These are phyloP conservation scores for Blastobasis lacticolella DNA, from an alignment of 2,888 invertebrate species.

Conservation along the genomic window DNA sequence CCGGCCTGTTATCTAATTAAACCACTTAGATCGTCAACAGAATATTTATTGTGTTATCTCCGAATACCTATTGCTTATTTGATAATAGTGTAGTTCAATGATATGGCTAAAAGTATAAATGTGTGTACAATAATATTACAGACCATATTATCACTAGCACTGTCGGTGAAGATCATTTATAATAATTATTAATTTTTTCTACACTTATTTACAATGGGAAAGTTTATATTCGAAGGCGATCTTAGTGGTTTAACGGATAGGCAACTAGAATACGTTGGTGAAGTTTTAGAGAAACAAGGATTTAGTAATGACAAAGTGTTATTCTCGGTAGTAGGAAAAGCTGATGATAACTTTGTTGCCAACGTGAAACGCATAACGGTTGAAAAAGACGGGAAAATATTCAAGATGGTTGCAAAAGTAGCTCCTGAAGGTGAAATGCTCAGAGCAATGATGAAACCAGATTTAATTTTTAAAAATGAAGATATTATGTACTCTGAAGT, in stretches of 20 bases:
- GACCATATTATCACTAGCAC: too few relatives aligned
- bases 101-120: too few relatives aligned
- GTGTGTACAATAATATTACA: too few relatives aligned
- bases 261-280: conserved; percentile 29
- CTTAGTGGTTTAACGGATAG: conserved; percentile 18
- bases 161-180: too few relatives aligned
- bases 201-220: conserved; percentile 10
- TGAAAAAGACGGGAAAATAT: conserved; percentile 20
- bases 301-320: conserved; percentile 22
- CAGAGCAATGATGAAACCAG: conserved; percentile 13
- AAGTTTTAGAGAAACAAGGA: conserved; percentile 26
- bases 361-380: conserved; percentile 24
- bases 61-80: too few relatives aligned
- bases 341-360: conserved; percentile 31
- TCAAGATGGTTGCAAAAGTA: conserved; percentile 28
- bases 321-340: conserved; percentile 24
- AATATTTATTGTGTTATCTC: too few relatives aligned
- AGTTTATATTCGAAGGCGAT: conserved; percentile 26
- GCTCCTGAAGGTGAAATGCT: conserved; percentile 19
- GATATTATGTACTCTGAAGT: conserved; percentile 26
- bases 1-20: too few relatives aligned
- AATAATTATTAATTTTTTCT: background rate
- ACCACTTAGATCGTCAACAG: too few relatives aligned
- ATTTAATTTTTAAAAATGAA: conserved; percentile 27
- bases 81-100: too few relatives aligned